Conservation (phyloP, 1,140 invertebrate species). For the Bombus turneri region DNA sequence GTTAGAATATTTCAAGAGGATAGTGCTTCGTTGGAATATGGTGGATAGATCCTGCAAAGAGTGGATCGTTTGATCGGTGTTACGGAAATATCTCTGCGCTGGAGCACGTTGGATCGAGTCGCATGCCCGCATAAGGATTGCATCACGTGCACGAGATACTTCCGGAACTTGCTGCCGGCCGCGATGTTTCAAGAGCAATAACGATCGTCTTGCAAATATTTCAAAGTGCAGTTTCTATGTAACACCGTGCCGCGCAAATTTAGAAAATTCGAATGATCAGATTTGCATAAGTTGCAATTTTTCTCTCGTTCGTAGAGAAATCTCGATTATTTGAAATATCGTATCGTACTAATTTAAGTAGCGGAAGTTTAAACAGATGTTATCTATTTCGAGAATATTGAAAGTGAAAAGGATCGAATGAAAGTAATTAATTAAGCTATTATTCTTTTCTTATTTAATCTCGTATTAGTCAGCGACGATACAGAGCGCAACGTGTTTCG, state of each 20-base stretch:
- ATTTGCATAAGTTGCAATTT: neutral
- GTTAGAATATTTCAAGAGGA: neutral
- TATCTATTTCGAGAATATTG: neutral
- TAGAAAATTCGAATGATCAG: no score
- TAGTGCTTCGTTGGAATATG: neutral
- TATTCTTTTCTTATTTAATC: neutral
- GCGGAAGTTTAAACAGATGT: neutral
- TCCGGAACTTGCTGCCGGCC: neutral
- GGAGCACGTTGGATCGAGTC: constrained; percentile 22
- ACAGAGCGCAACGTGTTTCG: neutral
- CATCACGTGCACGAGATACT: constrained; percentile 5
- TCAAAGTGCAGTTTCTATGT: neutral
- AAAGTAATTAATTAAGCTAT: neutral
- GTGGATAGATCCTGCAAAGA: neutral
- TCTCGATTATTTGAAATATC: neutral
- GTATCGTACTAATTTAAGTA: neutral
- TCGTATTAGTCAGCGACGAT: constrained; percentile 10
- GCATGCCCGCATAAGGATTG: constrained; percentile 48
- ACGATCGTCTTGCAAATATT: neutral
- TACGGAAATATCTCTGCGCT: constrained; percentile 35
- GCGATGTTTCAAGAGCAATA: neutral
- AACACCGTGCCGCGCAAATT: neutral
- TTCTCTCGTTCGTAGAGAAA: neutral
- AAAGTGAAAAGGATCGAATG: neutral
- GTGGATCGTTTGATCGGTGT: constrained; percentile 9